Evolutionary conservation across 1,140 invertebrate species (phyloP).

Genomic region (Mylabris phalerata): DNA sequence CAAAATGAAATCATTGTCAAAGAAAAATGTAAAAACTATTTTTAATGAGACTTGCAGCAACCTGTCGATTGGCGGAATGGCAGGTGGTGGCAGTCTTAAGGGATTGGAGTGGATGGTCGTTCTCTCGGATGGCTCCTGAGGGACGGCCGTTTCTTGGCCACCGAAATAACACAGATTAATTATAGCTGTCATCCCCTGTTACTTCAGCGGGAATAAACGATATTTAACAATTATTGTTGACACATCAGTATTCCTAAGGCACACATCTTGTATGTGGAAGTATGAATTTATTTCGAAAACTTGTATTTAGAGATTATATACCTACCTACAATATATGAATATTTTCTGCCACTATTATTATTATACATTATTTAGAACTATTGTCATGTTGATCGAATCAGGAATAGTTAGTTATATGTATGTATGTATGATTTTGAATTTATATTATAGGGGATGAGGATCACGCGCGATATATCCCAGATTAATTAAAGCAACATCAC

Average conservation of each 20-base stretch:
- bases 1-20: background rate
- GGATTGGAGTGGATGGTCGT: slow-evolving; percentile 5
- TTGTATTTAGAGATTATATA: too few relatives aligned
- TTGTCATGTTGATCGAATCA: too few relatives aligned
- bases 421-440: too few relatives aligned
- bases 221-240: slow-evolving; percentile 43
- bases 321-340: too few relatives aligned
- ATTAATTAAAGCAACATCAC: slow-evolving; percentile 45
- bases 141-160: slow-evolving; percentile 37
- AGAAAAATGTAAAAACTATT: background rate
- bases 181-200: slow-evolving; percentile 41
- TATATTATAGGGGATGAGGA: slow-evolving; percentile 21
- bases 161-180: slow-evolving; percentile 43
- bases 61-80: background rate
- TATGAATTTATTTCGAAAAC: too few relatives aligned
- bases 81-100: slow-evolving; percentile 23
- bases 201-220: slow-evolving; percentile 40
- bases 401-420: too few relatives aligned
- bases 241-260: slow-evolving; percentile 21
- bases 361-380: too few relatives aligned
- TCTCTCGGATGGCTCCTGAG: slow-evolving; percentile 35
- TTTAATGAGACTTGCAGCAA: background rate
- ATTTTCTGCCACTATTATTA: too few relatives aligned
- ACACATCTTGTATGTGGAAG: too few relatives aligned
- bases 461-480: slow-evolving; percentile 40